These are phyloP conservation scores for Lochmaea capreae DNA, from an alignment of 2,888 invertebrate species.

Conservation along the genomic window DNA sequence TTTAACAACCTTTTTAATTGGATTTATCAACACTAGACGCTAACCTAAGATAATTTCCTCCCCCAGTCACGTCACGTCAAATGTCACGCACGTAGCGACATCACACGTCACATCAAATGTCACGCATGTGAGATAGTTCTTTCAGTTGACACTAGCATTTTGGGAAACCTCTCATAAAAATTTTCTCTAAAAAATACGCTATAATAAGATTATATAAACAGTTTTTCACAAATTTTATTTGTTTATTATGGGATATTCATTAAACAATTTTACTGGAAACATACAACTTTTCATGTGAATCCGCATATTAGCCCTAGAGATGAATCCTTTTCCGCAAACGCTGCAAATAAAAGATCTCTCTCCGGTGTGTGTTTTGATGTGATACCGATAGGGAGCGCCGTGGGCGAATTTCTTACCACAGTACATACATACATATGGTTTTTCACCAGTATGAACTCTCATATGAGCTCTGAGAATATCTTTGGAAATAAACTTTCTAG, in stretches of 20 bases:
- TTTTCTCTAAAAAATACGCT: too few relatives aligned
- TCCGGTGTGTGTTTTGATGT: slow-evolving; percentile 71
- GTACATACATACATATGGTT: slow-evolving; percentile 52
- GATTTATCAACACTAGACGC: too few relatives aligned
- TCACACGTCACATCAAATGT: too few relatives aligned
- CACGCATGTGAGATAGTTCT: too few relatives aligned
- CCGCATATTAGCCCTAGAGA: slow-evolving; percentile 47
- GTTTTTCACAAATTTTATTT: slow-evolving; percentile 13
- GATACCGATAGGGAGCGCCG: slow-evolving; percentile 70
- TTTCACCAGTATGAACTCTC: slow-evolving; percentile 55
- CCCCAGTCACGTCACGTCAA: too few relatives aligned
- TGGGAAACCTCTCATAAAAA: background rate
- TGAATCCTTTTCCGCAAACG: slow-evolving; percentile 46
- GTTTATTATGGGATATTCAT: slow-evolving; percentile 24
- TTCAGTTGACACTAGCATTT: too few relatives aligned
- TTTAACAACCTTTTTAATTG: too few relatives aligned
- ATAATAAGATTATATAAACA: background rate
- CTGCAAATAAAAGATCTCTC: slow-evolving; percentile 67
- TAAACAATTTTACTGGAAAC: slow-evolving; percentile 37
- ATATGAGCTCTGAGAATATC: slow-evolving; percentile 67
- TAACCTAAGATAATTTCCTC: too few relatives aligned
- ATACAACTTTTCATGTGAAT: slow-evolving; percentile 56
- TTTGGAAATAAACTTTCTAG: slow-evolving; percentile 67
- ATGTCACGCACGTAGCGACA: too few relatives aligned
- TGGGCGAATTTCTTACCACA: slow-evolving; percentile 65